phyloP scores from a whole-genome alignment of 2,888 invertebrate genomes.

The Amblyteles armatorius region DNA sequence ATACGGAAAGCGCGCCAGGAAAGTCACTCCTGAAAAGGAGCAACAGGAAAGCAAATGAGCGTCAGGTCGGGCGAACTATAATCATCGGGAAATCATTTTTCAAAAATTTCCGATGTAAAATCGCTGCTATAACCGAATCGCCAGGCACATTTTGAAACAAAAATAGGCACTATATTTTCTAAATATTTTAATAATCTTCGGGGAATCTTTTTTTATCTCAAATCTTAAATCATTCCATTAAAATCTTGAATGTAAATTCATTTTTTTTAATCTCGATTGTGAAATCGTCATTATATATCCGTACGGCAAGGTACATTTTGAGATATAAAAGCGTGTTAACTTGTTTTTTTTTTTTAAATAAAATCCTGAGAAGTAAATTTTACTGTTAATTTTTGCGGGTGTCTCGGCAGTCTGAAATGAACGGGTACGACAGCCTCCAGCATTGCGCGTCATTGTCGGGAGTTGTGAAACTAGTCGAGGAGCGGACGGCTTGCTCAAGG shows the following conservation, averaged over 20 bases:
- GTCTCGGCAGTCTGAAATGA: not conserved
- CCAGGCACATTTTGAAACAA: too few relatives aligned
- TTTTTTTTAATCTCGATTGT: not conserved
- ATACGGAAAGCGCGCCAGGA: slow-evolving; percentile 31
- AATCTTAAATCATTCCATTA: too few relatives aligned
- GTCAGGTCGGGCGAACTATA: too few relatives aligned
- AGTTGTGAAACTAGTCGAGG: slow-evolving; percentile 7
- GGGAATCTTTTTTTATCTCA: too few relatives aligned
- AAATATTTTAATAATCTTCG: too few relatives aligned
- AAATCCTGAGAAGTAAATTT: not conserved
- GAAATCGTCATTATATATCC: not conserved
- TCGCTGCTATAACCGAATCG: too few relatives aligned
- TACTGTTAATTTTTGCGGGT: not conserved
- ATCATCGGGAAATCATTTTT: too few relatives aligned
- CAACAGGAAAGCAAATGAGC: slow-evolving; percentile 26
- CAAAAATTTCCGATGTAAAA: too few relatives aligned
- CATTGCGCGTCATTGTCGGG: slow-evolving; percentile 5
- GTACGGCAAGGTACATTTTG: too few relatives aligned
- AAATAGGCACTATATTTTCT: too few relatives aligned
- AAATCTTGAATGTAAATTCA: too few relatives aligned
- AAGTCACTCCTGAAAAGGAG: slow-evolving; percentile 18
- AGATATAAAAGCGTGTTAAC: not conserved
- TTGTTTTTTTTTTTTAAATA: not conserved
- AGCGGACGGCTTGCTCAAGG: slow-evolving; percentile 35
- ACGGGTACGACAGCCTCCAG: not conserved